Base-by-base conservation (phyloP, 2,888 invertebrate genomes). In the Mythimna albipuncta region DNA sequence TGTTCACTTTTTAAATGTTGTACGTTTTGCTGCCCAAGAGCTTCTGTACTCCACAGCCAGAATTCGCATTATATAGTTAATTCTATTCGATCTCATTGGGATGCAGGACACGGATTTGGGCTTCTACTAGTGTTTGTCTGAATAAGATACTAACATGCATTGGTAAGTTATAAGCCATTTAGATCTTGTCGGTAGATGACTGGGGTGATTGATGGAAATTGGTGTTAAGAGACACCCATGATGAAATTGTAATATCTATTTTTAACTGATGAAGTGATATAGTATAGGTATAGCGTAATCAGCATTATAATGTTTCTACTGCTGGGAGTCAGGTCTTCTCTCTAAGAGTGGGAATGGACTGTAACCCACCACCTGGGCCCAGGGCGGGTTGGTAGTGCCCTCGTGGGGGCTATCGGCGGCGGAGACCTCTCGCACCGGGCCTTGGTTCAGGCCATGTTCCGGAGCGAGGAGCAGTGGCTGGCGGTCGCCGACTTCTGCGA, bases 51-150 rank as follows among this genome's bases (percentile, higher is more conserved):
- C 77, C 78, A 76, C 77, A 77, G 80, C 69, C 85, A 83, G 85
- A 70, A 75, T 82, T 77, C 90, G 90, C 91, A 87, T 93, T 95
- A 91, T 95, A 95, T 95, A 95, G 87, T 90, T 91, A 87, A 87
- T 88, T 86, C 88, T 85, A 90, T 79, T 90, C 77, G 91, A 90
- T 90, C 88, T 94, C 85, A 95, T 95, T 95, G 92, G 88, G 91
- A 95, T 94, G 87, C 95, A 82, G 59, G 58, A 35, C 95, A 94
- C 93, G 94, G 64, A 62, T 67, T 72, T 64, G 71, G 81, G 88
- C 82, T 79, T 88, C 92, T 91, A 91, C 88, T 89, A 76, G 90
- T 89, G 89, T 87, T 85, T 82, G 83, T 82, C 79, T 84, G 81
- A 57, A 65, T 44, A 66, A 61, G 47, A 61, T 19, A 64, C 59